Evolutionary conservation across 2,888 invertebrate genomes (phyloP), one percentile per base, ranked within the genome.

Genomic region (Hydroisotoma schaefferi): DNA sequence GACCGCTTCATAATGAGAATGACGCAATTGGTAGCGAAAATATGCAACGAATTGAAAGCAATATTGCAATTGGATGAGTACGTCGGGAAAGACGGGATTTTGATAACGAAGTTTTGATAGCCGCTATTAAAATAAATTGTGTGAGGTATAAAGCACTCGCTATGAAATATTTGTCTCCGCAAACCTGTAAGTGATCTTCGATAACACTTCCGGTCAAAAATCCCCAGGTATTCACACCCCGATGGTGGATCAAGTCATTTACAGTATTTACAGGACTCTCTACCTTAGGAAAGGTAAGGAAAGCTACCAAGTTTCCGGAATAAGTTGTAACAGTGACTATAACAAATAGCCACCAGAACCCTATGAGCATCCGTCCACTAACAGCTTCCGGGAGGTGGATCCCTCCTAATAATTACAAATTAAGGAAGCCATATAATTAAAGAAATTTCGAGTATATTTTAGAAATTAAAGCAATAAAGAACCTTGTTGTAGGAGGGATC

Each of bases 331-430:
- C 88, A 22, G 93, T 82, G 0, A 94, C 88, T 64, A 93, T 81
- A 0, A 93, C 92, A 1, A 90, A 89, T 49, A 94, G 77, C 94
- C 94, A 94, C 94, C 94, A 94, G 1, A 89, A 85, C 0, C 90
- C 91, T 0, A 94, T 85, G 2, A 94, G 82, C 6, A 93, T 77
- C 5, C 94, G 84, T 2, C 90, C 91, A 72, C 92, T 92, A 75
- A 91, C 89, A 0, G 90, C 88, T 55, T 84, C 81, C 0, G 94
- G 94, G 29, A 93, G 79, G 74, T 89, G 87, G 83, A 89, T 87
- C 3, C 93, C 93, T 64, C 93, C 92, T 91, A 72, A 20, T 52
- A 46, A 51, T 20, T 18, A 40, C 46, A 33, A 57, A 15, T n/a
- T 46, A 33, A 33, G 8, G 33, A 10, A 33, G 15, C 33, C n/a